These are phyloP conservation scores for Phylloscopus collybita DNA, from an alignment of 2,797 vertebrate species.

Conservation along the genomic window DNA sequence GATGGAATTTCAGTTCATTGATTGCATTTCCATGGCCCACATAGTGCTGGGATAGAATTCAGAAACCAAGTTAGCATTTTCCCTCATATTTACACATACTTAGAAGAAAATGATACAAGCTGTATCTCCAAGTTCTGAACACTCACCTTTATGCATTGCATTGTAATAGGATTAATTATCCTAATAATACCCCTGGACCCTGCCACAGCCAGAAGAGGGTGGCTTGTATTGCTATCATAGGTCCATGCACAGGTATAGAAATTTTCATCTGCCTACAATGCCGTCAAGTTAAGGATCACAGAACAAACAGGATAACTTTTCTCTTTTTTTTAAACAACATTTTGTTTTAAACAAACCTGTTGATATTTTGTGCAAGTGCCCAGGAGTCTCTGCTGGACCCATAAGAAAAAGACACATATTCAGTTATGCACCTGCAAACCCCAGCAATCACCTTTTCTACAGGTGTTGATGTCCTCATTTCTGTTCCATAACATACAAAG, in stretches of 20 bases:
- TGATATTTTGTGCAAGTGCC: neutral
- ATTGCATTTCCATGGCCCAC: constrained; percentile 98
- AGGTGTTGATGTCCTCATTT: neutral
- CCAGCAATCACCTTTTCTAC: neutral
- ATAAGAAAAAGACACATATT: neutral
- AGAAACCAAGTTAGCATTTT: constrained; percentile 54
- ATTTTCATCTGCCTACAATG: constrained; percentile 92
- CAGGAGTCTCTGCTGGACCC: neutral
- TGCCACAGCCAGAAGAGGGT: constrained; percentile 93
- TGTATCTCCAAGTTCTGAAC: neutral
- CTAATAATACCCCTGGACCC: constrained; percentile 97
- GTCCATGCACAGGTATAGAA: constrained; percentile 99
- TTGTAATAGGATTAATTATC: constrained; percentile 98
- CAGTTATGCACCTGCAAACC: neutral
- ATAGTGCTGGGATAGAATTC: constrained; percentile 87
- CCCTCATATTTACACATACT: neutral
- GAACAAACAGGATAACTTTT: neutral
- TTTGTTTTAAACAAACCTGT: neutral
- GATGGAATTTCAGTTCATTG: constrained; percentile 98
- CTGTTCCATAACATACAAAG: neutral
- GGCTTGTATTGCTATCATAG: constrained; percentile 96
- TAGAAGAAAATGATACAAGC: neutral
- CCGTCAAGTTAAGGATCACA: constrained; percentile 72
- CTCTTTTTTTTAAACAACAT: neutral
- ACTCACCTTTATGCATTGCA: constrained; percentile 98